Conservation (phyloP, 1,140 invertebrate genomes). For the Sipha flava region DNA sequence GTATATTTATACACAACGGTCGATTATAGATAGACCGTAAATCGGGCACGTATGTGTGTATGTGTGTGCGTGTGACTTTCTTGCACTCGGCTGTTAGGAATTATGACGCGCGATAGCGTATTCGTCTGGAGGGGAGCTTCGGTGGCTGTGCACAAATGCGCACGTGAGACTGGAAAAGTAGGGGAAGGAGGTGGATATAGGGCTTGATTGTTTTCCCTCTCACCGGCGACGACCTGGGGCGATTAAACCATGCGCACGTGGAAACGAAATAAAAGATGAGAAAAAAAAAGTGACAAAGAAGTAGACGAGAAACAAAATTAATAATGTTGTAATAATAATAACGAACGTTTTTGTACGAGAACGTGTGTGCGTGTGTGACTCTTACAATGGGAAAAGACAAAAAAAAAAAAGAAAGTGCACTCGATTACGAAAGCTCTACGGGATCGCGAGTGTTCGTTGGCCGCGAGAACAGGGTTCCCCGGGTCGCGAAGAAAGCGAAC, state of each 20-base stretch:
- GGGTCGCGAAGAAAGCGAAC: not conserved
- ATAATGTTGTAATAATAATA: not conserved
- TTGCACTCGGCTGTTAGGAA: no score
- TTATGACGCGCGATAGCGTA: not conserved
- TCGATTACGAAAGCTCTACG: not conserved
- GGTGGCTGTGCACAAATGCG: not conserved
- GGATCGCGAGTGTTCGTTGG: not conserved
- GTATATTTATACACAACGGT: not conserved
- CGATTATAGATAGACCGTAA: not conserved
- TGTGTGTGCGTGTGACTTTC: not conserved
- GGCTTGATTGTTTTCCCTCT: not conserved
- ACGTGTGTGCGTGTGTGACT: not conserved
- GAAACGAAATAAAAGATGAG: not conserved
- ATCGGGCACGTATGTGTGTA: not conserved
- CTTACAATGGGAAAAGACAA: not conserved
- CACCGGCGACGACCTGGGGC: not conserved
- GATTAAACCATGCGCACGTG: not conserved
- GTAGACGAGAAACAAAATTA: not conserved
- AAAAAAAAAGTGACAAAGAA: not conserved
- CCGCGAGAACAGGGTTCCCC: not conserved
- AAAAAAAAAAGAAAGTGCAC: slow-evolving; percentile 3
- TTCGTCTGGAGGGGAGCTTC: not conserved
- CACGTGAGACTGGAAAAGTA: no score
- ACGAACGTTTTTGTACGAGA: not conserved
- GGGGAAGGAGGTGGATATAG: no score